These are phyloP conservation scores for Lipophrys pholis DNA, from an alignment of 2,113 vertebrate genomes.

Conservation along the genomic window DNA sequence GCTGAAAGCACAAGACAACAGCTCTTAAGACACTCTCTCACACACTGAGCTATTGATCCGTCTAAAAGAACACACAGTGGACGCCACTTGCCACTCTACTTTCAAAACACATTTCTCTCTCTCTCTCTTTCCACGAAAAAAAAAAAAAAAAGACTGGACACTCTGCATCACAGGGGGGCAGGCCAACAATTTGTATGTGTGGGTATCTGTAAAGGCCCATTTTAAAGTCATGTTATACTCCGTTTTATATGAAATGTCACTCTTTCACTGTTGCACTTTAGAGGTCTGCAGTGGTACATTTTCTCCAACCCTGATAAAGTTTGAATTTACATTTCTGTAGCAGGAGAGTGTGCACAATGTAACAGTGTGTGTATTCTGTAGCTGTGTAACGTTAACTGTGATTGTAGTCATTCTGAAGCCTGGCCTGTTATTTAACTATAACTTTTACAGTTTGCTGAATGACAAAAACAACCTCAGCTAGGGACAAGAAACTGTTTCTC, in stretches of 20 bases:
- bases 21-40: slow-evolving; percentile 93
- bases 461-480: slow-evolving; percentile 67
- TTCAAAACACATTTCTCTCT: slow-evolving; percentile 82
- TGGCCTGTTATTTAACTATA: slow-evolving; percentile 44
- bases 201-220: slow-evolving; percentile 52
- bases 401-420: slow-evolving; percentile 47
- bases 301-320: slow-evolving; percentile 11
- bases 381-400: slow-evolving; percentile 29
- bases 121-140: neutral
- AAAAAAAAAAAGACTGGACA: slow-evolving; percentile 64
- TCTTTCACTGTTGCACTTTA: slow-evolving; percentile 33
- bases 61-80: slow-evolving; percentile 87
- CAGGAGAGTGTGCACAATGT: slow-evolving; percentile 5
- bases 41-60: slow-evolving; percentile 90
- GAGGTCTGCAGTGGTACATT: slow-evolving; percentile 22
- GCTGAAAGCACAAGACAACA: slow-evolving; percentile 87
- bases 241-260: slow-evolving; percentile 54
- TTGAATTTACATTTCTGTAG: slow-evolving; percentile 26
- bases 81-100: slow-evolving; percentile 82
- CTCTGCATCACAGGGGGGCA: slow-evolving; percentile 62
- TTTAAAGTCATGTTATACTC: slow-evolving; percentile 37
- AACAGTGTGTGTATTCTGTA: slow-evolving; percentile 11
- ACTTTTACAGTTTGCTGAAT: slow-evolving; percentile 48
- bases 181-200: slow-evolving; percentile 57
- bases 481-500: slow-evolving; percentile 62